Base-by-base conservation (phyloP, 2,888 invertebrate genomes). In the Orthonychiurus folsomi region DNA sequence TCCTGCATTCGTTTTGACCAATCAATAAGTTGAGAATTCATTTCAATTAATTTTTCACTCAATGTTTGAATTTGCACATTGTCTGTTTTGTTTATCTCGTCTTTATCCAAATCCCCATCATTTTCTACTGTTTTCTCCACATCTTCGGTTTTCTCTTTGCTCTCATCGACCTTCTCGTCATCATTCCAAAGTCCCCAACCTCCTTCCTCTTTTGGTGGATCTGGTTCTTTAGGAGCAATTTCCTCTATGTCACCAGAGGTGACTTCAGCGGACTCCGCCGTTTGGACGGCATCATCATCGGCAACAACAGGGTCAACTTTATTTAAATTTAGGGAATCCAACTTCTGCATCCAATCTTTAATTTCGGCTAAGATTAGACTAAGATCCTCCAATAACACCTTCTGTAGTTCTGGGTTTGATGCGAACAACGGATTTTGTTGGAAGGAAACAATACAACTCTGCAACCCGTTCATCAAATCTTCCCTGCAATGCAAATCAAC, bases 381-480 rank as follows among this genome's bases (percentile, higher is more conserved):
- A 1, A 72, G 61, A 21, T 72, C 70, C 52, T 65, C 62, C 37
- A 72, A 56, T 1, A 66, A 52, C 12, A 12, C 47, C 2, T 65
- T 68, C 28, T 63, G 61, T 25, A 59, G 54, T 18, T 63, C 63
- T n/a, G 63, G 63, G 25, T 63, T 61, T 18, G 59, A 37, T 15
- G n/a, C n/a, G n/a, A n/a, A n/a, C n/a, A 9, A 5, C 37, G 37
- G 37, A 37, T 37, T 9, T 9, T 37, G 5, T 37, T 37, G 37
- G 37, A 52, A 59, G 50, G 65, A 63, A 27, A 65, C 67, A 50
- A 69, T 67, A 61, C 72, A 72, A 68, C 71, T 72, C 69, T 72
- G 72, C 70, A 72, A 70, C 69, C 71, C 72, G 61, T 62, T 64
- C 62, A 63, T 67, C 61, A 72, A 64, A 62, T 72, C 71, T 63